Evolutionary conservation across 1,140 invertebrate species (phyloP).

Genomic region (Drosophila subobscura): DNA sequence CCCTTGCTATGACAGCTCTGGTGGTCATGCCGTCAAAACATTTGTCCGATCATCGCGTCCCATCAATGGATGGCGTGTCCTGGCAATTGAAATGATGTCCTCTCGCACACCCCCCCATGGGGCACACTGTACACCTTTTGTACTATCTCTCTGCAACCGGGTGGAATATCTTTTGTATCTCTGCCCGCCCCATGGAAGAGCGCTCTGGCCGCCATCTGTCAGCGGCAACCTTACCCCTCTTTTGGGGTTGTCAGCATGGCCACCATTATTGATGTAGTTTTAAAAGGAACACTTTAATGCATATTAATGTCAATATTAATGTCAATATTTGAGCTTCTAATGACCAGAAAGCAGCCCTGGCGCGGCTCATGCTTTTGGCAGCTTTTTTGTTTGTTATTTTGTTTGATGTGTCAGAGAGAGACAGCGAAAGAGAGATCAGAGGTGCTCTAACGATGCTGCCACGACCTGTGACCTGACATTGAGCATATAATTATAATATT

Average conservation of each 20-base stretch:
- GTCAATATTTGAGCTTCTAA: constrained; percentile 77
- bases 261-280: constrained; percentile 70
- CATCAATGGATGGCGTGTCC: constrained; percentile 20
- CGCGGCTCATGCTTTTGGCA: constrained; percentile 40
- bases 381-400: constrained; percentile 64
- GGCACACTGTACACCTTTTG: too few species aligned
- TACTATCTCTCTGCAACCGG: too few species aligned
- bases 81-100: constrained; percentile 56
- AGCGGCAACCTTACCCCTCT: neutral
- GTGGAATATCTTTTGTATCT: neutral
- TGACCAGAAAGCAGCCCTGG: constrained; percentile 49
- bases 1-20: constrained; percentile 21
- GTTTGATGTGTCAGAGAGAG: constrained; percentile 53
- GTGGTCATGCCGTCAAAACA: constrained; percentile 42
- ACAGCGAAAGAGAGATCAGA: constrained; percentile 21
- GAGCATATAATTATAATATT: constrained; percentile 69
- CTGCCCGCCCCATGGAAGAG: too few species aligned
- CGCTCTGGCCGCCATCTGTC: too few species aligned
- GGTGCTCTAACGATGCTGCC: constrained; percentile 38
- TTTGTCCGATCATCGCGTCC: constrained; percentile 44
- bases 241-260: constrained; percentile 49
- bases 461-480: constrained; percentile 43
- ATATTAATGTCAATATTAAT: constrained; percentile 82
- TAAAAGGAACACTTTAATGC: constrained; percentile 74
- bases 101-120: neutral